Base-by-base conservation (phyloP, 2,113 vertebrate species). In the Caranx ignobilis region DNA sequence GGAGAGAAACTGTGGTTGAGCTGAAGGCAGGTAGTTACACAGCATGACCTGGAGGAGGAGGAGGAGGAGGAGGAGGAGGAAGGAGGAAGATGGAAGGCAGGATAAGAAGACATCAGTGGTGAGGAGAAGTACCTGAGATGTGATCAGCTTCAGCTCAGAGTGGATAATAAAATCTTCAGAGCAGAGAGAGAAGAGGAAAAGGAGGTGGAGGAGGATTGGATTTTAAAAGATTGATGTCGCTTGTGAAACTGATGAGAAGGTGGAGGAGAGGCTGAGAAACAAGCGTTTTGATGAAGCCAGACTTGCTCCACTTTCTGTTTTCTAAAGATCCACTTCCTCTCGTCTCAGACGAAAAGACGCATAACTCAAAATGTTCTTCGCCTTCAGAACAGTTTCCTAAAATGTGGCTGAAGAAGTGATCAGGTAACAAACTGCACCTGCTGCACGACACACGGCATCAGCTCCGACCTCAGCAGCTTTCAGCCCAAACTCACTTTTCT, bases 91-190 rank as follows among this genome's bases (percentile, higher is more conserved):
- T 50, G 60, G 63, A 12, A 50, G 52, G 34, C 11, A 48, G 66
- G 61, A 67, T 52, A n/a, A 48, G 67, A 8, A 35, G 56, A 45
- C 32, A 19, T 31, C 65, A 26, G 50, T 1, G n/a, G 35, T 11
- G 61, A 54, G 37, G 65, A 52, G 32, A 48, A 63, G 69, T 2
- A 16, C 57, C 56, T 84, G 71, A 57, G 65, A 62, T 61, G 82
- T 65, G 60, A 84, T 84, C 63, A 41, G 32, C 56, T 74, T 6
- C 48, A 43, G 19, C 64, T 69, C 55, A 47, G 48, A 64, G 71
- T 41, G 80, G 60, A 41, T 43, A 41, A 77, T 71, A 57, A 77
- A 81, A 56, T 54, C 55, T 19, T 66, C 19, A 6, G 8, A 13
- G 69, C 71, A 41, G 75, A 55, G 19, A 57, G 31, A 41, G 16